Evolutionary conservation across 2,888 invertebrate genomes (phyloP), one percentile per base, ranked within the genome.

Genomic region (Papilio protenor): DNA sequence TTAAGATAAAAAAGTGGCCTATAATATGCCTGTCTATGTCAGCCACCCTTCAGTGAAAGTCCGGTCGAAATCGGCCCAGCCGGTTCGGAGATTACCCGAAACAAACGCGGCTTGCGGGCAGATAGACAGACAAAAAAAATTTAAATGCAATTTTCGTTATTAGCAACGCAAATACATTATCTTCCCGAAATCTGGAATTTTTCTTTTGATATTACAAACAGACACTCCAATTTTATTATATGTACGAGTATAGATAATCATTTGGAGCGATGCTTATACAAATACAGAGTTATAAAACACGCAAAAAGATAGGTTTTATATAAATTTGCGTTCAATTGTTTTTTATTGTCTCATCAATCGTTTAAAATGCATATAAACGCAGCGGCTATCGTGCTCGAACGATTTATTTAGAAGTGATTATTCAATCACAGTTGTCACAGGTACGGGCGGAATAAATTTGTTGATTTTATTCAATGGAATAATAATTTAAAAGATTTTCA

Each of bases 391-490:
- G 23, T 61, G 33, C n/a, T 40, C 66, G 18, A 66, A 45, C 45
- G n/a, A 21, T 69, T 45, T 45, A 69, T 69, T 45, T 69, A 69
- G 11, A 69, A 45, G 66, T 45, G 21, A 69, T n/a, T 69, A 69
- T 45, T 69, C 66, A 69, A 69, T 69, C 45, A 21, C 21, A 45
- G n/a, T 40, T 45, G 45, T 69, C 66, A 69, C 66, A 45, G 64
- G 18, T 33, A 21, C 12, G 45, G 21, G n/a, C 45, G 5, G 40
- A 69, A 69, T 45, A 21, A 45, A 69, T 40, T 40, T 21, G n/a
- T 21, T 10, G 66, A 12, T 69, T 45, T 69, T 69, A 69, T 69
- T 69, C 45, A 69, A 12, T 18, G 33, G 21, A 69, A 45, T 21
- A 21, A 69, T 45, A 14, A 21, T 45, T 3, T 6, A 40, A 66